A percentile compares a stretch with the other conserved stretches of the same genome.
Conservation (phyloP, 2,797 vertebrate species). For the Rousettus madagascariensis region DNA sequence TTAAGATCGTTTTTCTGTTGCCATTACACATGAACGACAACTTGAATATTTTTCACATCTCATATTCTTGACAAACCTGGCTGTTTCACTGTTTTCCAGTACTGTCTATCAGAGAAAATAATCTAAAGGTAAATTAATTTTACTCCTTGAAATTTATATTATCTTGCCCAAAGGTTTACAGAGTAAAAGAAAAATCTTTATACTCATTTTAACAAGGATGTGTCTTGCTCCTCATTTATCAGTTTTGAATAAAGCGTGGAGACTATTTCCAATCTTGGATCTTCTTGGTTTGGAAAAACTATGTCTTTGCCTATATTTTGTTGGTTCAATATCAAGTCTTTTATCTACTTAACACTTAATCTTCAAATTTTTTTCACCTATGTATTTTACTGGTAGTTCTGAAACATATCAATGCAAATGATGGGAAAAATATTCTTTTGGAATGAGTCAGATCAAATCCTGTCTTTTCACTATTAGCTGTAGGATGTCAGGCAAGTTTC, state of each 20-base stretch:
- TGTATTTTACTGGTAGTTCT: conserved; percentile 21
- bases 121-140: not conserved
- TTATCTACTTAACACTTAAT: not conserved
- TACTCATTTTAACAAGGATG: not conserved
- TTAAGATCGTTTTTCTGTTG: not conserved
- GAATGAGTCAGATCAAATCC: not conserved
- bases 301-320: not conserved
- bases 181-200: not conserved
- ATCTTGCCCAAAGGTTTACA: not conserved
- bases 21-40: not conserved
- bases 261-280: not conserved
- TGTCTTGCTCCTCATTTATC: not conserved
- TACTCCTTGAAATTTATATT: not conserved
- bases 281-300: not conserved
- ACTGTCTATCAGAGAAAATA: not conserved
- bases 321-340: not conserved
- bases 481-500: not conserved
- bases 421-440: not conserved
- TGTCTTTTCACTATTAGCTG: not conserved
- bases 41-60: not conserved
- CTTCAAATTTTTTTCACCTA: not conserved
- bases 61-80: conserved; percentile 4
- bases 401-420: not conserved
- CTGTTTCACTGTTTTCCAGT: conserved; percentile 1
- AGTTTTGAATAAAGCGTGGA: not conserved